Conservation (phyloP, 2,113 vertebrate genomes). For the Eupsittula cactorum region DNA sequence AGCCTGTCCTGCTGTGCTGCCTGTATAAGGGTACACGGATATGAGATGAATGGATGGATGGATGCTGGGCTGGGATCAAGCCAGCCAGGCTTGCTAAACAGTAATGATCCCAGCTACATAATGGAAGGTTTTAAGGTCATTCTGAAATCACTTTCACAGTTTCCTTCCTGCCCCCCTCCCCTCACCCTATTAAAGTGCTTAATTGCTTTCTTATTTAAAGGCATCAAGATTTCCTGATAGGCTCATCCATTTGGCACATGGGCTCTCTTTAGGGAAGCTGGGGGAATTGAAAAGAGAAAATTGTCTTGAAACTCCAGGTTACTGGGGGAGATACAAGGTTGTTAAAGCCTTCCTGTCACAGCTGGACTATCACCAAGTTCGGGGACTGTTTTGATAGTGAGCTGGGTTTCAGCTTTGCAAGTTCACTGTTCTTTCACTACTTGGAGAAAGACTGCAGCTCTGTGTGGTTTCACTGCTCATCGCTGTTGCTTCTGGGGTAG, state of each 20-base stretch:
- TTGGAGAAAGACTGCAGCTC: neutral
- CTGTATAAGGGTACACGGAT: neutral
- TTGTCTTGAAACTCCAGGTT: neutral
- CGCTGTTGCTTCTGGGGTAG: rapidly evolving
- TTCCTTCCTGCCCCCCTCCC: neutral
- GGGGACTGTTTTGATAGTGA: neutral
- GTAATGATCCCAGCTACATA: neutral
- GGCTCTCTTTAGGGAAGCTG: neutral
- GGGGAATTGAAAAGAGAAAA: neutral
- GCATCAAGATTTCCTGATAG: neutral
- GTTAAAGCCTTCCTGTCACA: neutral
- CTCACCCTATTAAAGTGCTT: neutral
- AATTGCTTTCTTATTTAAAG: slow-evolving; percentile 28
- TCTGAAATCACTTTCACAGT: neutral
- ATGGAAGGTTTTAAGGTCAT: neutral
- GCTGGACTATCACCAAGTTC: neutral
- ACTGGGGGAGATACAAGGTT: rapidly evolving
- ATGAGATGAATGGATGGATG: neutral
- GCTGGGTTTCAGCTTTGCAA: neutral
- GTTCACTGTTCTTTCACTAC: neutral
- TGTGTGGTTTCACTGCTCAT: neutral
- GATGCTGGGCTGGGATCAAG: rapidly evolving
- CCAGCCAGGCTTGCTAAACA: neutral
- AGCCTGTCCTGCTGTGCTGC: neutral
- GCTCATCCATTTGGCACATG: neutral